Conservation (phyloP, 2,797 vertebrate genomes). For the Balearica regulorum region DNA sequence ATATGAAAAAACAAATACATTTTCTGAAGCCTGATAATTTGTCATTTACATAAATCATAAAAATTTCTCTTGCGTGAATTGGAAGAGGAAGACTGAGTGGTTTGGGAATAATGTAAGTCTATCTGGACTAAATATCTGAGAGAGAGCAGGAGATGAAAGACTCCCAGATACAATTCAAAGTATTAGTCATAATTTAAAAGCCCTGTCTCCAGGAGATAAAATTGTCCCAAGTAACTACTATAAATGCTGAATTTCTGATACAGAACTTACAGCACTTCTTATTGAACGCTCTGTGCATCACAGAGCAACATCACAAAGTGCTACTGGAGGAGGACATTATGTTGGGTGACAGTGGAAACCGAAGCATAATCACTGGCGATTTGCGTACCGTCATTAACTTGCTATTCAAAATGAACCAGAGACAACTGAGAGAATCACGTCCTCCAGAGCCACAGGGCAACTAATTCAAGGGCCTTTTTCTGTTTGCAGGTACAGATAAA, state of each 20-base stretch:
- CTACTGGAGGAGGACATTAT: neutral
- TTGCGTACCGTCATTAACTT: neutral
- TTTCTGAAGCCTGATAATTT: neutral
- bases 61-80: neutral
- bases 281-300: neutral
- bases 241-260: neutral
- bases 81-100: neutral
- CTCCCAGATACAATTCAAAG: neutral
- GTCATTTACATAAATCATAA: neutral
- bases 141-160: neutral
- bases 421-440: neutral
- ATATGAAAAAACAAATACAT: neutral
- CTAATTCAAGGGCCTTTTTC: neutral
- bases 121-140: neutral
- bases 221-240: neutral
- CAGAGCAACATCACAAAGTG: neutral
- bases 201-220: neutral
- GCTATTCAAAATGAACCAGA: neutral
- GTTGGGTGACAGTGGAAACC: neutral
- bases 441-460: neutral
- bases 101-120: neutral
- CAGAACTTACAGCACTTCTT: neutral
- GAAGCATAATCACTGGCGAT: neutral
- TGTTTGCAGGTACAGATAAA: neutral
- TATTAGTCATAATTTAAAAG: constrained; percentile 26